These are phyloP conservation scores for Acanthurus lineatus DNA, from an alignment of 2,797 vertebrate genomes.

Conservation along the genomic window DNA sequence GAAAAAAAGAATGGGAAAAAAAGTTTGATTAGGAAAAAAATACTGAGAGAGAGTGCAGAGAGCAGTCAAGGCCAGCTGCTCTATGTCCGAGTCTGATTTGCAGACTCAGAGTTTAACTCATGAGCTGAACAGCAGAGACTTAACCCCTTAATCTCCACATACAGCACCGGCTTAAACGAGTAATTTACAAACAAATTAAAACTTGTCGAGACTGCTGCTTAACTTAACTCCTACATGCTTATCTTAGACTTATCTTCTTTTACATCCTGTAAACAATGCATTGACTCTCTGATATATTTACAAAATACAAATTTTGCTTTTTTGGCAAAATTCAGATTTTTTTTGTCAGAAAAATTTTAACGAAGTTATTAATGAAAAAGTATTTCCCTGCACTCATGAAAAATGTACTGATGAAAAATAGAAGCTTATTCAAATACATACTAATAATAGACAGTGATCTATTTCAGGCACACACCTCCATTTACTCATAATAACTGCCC, in stretches of 20 bases:
- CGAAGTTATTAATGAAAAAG: background rate
- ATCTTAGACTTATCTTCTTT: slow-evolving; percentile 1
- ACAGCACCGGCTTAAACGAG: slow-evolving; percentile 36
- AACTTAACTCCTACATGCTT: slow-evolving; percentile 3
- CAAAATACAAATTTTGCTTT: too few relatives aligned
- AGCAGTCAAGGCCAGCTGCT: slow-evolving; percentile 67
- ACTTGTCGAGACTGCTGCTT: slow-evolving; percentile 8
- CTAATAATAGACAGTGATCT: slow-evolving; percentile 53
- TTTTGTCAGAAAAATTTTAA: background rate
- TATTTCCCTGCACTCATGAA: background rate
- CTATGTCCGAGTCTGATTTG: slow-evolving; percentile 58
- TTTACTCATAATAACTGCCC: slow-evolving; percentile 25
- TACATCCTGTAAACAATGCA: too few relatives aligned
- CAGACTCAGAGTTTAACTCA: slow-evolving; percentile 57
- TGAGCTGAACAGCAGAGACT: slow-evolving; percentile 53
- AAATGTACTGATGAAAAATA: slow-evolving; percentile 24
- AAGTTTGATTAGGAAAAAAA: slow-evolving; percentile 39
- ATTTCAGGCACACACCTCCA: slow-evolving; percentile 35
- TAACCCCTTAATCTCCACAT: slow-evolving; percentile 70
- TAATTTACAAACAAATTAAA: slow-evolving; percentile 39
- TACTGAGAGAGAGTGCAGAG: slow-evolving; percentile 35
- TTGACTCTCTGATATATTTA: too few relatives aligned
- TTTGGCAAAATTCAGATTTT: slow-evolving; percentile 8
- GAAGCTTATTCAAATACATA: slow-evolving; percentile 25
- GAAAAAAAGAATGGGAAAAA: slow-evolving; percentile 2